Evolutionary conservation across 2,797 vertebrate genomes (phyloP).

Genomic region (Echeneis naucrates): DNA sequence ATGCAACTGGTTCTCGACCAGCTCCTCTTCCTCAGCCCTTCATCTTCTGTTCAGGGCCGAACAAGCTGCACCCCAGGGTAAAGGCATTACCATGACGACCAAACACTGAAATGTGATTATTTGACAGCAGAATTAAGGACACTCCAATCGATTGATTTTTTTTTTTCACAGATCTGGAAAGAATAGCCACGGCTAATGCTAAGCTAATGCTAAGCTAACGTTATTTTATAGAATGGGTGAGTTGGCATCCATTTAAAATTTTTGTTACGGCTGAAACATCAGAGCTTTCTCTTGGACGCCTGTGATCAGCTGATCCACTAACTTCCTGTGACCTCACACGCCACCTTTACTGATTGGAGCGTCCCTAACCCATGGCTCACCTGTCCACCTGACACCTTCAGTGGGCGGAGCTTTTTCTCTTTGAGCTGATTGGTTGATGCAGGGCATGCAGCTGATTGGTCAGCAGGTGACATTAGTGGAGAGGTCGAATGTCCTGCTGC

Average conservation of each 20-base stretch:
- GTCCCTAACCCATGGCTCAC: slow-evolving; percentile 9
- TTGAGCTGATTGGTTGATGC: slow-evolving; percentile 49
- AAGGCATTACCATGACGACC: slow-evolving; percentile 8
- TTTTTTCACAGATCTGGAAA: neutral
- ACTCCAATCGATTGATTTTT: neutral
- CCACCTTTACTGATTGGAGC: slow-evolving; percentile 10
- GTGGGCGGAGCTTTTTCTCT: slow-evolving; percentile 29
- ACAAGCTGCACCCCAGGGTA: slow-evolving; percentile 15
- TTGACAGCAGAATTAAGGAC: neutral
- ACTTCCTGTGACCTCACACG: too few relatives aligned
- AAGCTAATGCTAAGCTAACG: neutral
- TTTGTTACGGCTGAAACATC: too few relatives aligned
- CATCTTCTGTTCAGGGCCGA: slow-evolving; percentile 30
- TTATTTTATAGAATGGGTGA: neutral
- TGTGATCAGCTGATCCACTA: too few relatives aligned
- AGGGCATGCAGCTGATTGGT: slow-evolving; percentile 44
- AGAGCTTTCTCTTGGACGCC: too few relatives aligned
- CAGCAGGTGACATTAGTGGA: slow-evolving; percentile 10
- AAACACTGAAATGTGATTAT: neutral
- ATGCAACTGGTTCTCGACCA: slow-evolving; percentile 61
- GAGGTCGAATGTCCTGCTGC: neutral
- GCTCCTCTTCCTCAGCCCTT: slow-evolving; percentile 18
- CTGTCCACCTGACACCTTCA: neutral
- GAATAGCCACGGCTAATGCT: too few relatives aligned
- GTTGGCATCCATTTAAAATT: too few relatives aligned